Evolutionary conservation across 2,888 invertebrate species (phyloP), one percentile per base, ranked within the genome.

Genomic region (Deroplatys truncata): DNA sequence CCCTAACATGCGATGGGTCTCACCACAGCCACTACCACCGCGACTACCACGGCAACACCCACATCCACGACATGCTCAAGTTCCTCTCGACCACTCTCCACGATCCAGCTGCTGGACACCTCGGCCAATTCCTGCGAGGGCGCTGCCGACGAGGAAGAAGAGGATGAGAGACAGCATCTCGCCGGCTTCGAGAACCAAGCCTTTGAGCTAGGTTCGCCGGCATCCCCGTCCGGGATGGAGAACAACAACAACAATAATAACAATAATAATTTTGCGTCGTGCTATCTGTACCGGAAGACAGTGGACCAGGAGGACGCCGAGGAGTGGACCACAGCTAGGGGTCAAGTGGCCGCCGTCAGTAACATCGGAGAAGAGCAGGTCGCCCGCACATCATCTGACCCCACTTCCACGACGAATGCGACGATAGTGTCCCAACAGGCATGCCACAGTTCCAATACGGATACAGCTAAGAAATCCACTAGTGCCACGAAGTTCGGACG

Each of bases 141-240:
- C 28, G 88, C 15, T 31, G 43, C 25, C n/a, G 84, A 35, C 13
- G 49, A 84, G 43, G 88, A 31, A 16, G 88, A 83, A 3, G 88
- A 82, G 3, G 83, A 56, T 8, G 43, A 28, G 16, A 25, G 56
- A 85, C 15, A 28, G 9, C 28, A 72, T 28, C 72, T 29, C 25
- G 8, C 31, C 9, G 89, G 85, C 7, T 56, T 89, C 35, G 89
- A 89, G 43, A 89, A 89, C 89, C 82, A 43, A 2, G 89, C 82
- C 4, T 89, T 89, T 43, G 89, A 89, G 72, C 82, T 89, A n/a
- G 89, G 85, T 9, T 56, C 87, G 28, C 87, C 87, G 35, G 35
- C 84, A 49, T 28, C 84, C 72, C n/a, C 25, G 9, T 15, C 88
- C 83, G 72, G 16, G 28, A 49, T 49, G 4, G 28, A 83, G n/a